A percentile compares a stretch with the other conserved stretches of the same genome.
Conservation (phyloP, 2,113 vertebrate genomes). For the Brienomyrus longianalis region DNA sequence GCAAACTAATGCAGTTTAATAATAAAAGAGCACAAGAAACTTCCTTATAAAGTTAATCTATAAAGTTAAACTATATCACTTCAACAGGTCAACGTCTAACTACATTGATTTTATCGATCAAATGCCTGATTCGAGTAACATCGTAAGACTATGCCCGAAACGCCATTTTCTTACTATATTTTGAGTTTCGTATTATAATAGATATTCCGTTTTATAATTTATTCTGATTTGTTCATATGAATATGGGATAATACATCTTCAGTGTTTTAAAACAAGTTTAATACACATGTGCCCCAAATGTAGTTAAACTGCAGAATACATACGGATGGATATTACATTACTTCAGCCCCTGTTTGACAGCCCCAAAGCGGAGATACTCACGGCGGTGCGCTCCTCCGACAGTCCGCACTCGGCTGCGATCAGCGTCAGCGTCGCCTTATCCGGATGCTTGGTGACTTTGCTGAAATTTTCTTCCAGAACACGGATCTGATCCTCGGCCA, state of each 20-base stretch:
- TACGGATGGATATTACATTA: background rate
- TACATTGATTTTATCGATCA: background rate
- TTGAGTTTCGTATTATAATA: background rate
- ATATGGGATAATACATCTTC: background rate
- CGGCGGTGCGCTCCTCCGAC: slow-evolving; percentile 50
- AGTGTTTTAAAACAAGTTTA: background rate
- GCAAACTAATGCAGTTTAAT: background rate
- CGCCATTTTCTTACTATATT: background rate
- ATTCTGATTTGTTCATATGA: background rate
- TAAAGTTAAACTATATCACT: background rate
- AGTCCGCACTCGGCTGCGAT: slow-evolving; percentile 62
- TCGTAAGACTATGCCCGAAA: background rate
- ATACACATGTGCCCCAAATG: background rate
- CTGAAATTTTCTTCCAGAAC: slow-evolving; percentile 60
- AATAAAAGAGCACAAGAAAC: background rate
- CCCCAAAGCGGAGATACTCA: slow-evolving; percentile 33
- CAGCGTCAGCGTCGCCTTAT: slow-evolving; percentile 53
- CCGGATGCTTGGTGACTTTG: slow-evolving; percentile 48
- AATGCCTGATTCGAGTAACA: background rate
- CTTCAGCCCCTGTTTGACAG: background rate
- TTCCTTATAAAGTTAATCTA: background rate
- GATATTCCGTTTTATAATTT: background rate
- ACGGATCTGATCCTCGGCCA: slow-evolving; percentile 54
- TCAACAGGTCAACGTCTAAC: background rate
- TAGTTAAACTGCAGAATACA: background rate